Base-by-base conservation (phyloP, 1,140 invertebrate genomes). In the Portunus trituberculatus region DNA sequence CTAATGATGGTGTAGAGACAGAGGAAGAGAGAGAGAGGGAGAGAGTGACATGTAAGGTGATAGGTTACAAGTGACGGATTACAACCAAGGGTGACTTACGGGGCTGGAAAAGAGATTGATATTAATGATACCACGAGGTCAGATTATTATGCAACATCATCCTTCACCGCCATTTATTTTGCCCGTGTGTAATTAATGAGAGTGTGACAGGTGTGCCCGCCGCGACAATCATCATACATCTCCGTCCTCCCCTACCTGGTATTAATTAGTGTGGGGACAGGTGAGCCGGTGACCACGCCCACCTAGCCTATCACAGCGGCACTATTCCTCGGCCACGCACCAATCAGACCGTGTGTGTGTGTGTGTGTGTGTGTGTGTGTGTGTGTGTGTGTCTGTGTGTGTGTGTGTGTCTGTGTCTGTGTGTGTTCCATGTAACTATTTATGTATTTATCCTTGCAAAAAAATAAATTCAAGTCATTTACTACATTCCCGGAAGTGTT, bases 311-410 rank as follows among this genome's bases (percentile, higher is more conserved):
- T 76, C 67, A 76, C 67, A n/a, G 67, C 67, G 67, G 67, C 20
- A n/a, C 67, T 76, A 76, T n/a, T n/a, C 67, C 67, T 76, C 10
- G n/a, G 67, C 12, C 12, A 7, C n/a, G 67, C 20, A 76, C 67
- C 67, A 76, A 76, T 76, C 67, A 25, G 67, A 25, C 32, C 29
- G 52, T 91, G 48, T 48, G 46, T 52, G 46, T 91, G 89, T 91
- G 32, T 91, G 20, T 91, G 32, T 91, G 32, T 91, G 16, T 91
- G 32, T 59, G 32, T 91, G 32, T 91, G 20, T 91, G 32, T 59
- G 32, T 91, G 32, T 59, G 45, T 29, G 45, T 67, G 48, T 91
- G 45, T 91, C 0, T 91, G 48, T 59, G 45, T 91, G 48, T 59
- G 52, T 28, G 84, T 29, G 84, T 29, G 25, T 29, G 84, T 87